A percentile compares a stretch with the other conserved stretches of the same genome.
Evolutionary conservation across 2,888 invertebrate species (phyloP).

Genomic region (Lamproptera curius): DNA sequence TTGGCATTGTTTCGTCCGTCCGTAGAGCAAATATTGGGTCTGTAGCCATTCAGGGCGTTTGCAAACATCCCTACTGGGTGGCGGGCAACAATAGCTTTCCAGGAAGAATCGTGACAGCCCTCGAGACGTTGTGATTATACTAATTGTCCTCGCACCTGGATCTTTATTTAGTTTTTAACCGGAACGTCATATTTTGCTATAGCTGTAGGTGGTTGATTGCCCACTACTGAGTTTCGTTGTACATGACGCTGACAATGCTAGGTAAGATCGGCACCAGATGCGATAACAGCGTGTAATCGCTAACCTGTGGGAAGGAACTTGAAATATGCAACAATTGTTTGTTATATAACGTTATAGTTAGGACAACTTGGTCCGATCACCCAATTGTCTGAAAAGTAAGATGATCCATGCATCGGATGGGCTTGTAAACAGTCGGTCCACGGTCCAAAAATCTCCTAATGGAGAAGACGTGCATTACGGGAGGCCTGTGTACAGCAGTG

Average conservation of each 20-base stretch:
- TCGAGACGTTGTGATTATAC: conserved; percentile 72
- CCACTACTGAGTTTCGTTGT: conserved; percentile 45
- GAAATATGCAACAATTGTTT: no score
- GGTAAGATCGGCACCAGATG: no score
- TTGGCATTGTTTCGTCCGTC: conserved; percentile 72
- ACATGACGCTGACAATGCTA: conserved; percentile 51
- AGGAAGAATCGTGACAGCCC: conserved; percentile 71
- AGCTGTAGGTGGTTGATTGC: conserved; percentile 50
- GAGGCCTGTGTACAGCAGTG: no score
- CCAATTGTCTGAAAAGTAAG: no score
- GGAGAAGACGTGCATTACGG: no score
- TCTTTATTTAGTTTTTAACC: conserved; percentile 64
- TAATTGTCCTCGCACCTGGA: conserved; percentile 72
- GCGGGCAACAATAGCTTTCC: conserved; percentile 64
- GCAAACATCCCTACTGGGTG: conserved; percentile 72
- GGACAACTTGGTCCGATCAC: no score
- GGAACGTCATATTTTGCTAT: conserved; percentile 56
- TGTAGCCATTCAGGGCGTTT: conserved; percentile 67
- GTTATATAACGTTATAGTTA: no score
- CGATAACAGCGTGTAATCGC: no score
- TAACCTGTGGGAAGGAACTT: no score
- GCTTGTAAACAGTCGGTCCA: no score
- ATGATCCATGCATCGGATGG: no score
- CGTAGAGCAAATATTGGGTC: conserved; percentile 72
- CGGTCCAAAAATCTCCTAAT: no score